These are phyloP conservation scores for Bembecia ichneumoniformis DNA, from an alignment of 2,888 invertebrate genomes.

Conservation along the genomic window DNA sequence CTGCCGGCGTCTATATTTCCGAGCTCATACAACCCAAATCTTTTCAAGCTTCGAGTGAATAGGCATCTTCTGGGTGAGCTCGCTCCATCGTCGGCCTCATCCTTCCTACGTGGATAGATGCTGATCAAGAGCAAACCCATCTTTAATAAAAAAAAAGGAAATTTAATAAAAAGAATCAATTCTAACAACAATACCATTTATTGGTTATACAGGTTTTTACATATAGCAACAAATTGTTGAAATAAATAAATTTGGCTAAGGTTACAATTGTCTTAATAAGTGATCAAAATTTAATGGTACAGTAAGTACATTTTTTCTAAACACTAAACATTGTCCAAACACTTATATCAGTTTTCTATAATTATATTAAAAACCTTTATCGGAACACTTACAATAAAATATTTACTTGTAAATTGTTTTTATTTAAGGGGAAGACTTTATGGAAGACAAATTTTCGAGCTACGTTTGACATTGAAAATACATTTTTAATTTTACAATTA, in stretches of 20 bases:
- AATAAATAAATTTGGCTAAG: slow-evolving; percentile 43
- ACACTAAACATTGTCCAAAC: slow-evolving; percentile 25
- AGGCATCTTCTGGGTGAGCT: too few relatives aligned
- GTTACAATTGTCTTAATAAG: slow-evolving; percentile 23
- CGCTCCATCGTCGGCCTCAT: too few relatives aligned
- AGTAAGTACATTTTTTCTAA: slow-evolving; percentile 45
- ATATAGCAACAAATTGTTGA: slow-evolving; percentile 61
- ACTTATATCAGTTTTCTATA: slow-evolving; percentile 9
- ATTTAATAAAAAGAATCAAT: slow-evolving; percentile 16
- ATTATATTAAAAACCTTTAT: slow-evolving; percentile 4
- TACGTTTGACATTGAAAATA: slow-evolving; percentile 59
- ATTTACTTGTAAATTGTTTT: not conserved
- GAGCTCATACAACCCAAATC: too few relatives aligned
- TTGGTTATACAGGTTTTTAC: slow-evolving; percentile 66
- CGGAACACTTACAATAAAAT: slow-evolving; percentile 1
- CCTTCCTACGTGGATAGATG: too few relatives aligned
- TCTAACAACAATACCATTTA: slow-evolving; percentile 70
- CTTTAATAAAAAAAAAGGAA: too few relatives aligned
- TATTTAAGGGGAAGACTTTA: slow-evolving; percentile 25
- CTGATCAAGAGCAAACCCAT: too few relatives aligned
- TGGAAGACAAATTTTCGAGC: slow-evolving; percentile 31
- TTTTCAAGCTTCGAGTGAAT: too few relatives aligned
- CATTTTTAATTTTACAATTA: too few relatives aligned
- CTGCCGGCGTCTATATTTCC: too few relatives aligned
- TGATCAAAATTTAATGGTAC: slow-evolving; percentile 33